Evolutionary conservation across 2,888 invertebrate genomes (phyloP).

Genomic region (Spodoptera littoralis): DNA sequence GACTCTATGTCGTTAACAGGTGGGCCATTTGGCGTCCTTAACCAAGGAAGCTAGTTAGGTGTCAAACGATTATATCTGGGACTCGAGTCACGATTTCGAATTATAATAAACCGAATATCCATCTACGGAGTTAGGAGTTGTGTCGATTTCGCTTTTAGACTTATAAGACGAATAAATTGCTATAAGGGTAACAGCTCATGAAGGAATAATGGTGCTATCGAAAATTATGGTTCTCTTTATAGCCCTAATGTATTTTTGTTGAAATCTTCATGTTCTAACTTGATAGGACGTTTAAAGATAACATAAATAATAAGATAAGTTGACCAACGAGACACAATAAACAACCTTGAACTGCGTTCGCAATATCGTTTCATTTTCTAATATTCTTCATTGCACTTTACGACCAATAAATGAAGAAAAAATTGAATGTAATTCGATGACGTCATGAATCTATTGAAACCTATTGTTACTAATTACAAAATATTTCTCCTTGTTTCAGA

Average conservation of each 20-base stretch:
- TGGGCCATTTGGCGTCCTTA: constrained; percentile 48
- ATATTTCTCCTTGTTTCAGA: constrained; percentile 76
- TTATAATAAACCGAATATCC: constrained; percentile 62
- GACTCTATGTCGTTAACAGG: constrained; percentile 40
- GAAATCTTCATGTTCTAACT: constrained; percentile 11
- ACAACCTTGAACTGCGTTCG: background rate
- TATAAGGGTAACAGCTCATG: constrained; percentile 38
- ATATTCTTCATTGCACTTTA: constrained; percentile 1
- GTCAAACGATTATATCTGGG: constrained; percentile 56
- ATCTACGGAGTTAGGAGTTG: constrained; percentile 54
- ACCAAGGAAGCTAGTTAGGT: constrained; percentile 55
- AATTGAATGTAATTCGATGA: background rate
- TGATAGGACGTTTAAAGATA: background rate
- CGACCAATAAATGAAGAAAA: constrained; percentile 9
- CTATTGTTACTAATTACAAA: constrained; percentile 41
- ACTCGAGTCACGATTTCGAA: constrained; percentile 62
- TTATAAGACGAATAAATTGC: constrained; percentile 47
- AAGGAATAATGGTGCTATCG: constrained; percentile 32
- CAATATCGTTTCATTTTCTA: background rate
- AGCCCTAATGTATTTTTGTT: constrained; percentile 14
- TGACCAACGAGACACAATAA: background rate
- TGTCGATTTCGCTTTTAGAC: constrained; percentile 38
- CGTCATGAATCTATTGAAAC: constrained; percentile 21
- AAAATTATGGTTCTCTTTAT: constrained; percentile 40
- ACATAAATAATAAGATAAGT: background rate